Conservation (phyloP, 1,140 invertebrate genomes). For the Latrodectus geometricus region DNA sequence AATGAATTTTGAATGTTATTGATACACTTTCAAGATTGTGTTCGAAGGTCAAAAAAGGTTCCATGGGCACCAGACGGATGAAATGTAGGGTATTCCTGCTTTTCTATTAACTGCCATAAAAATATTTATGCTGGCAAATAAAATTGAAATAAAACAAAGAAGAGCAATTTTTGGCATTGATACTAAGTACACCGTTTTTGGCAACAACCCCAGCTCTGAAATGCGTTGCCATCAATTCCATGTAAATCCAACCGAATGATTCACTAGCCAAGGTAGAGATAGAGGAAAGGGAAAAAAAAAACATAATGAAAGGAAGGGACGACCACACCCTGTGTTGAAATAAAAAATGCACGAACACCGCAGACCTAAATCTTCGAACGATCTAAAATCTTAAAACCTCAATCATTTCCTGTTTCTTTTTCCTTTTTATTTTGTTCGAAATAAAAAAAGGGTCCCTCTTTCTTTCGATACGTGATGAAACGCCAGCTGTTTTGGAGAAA, state of each 20-base stretch:
- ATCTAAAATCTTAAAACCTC: conserved; percentile 16
- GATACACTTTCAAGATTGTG: no score
- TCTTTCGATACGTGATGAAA: conserved; percentile 29
- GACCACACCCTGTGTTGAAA: not conserved
- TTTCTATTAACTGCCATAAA: no score
- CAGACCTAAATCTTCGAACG: not conserved
- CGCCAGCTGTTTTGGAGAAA: conserved; percentile 24
- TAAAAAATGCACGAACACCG: not conserved
- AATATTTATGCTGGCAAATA: no score
- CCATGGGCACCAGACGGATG: no score
- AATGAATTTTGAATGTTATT: no score
- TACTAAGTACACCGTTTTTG: no score
- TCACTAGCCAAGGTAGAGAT: not conserved
- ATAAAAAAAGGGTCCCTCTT: not conserved
- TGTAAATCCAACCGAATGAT: not conserved
- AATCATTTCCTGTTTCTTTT: conserved; percentile 42
- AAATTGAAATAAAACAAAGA: no score
- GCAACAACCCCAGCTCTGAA: no score
- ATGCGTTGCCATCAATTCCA: no score
- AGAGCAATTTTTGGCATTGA: no score
- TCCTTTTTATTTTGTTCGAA: not conserved
- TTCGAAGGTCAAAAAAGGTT: no score
- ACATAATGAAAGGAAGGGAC: not conserved
- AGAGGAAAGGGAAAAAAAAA: not conserved
- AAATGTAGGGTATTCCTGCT: no score